Conservation (phyloP, 2,113 vertebrate species). For the Tragelaphus scriptus region DNA sequence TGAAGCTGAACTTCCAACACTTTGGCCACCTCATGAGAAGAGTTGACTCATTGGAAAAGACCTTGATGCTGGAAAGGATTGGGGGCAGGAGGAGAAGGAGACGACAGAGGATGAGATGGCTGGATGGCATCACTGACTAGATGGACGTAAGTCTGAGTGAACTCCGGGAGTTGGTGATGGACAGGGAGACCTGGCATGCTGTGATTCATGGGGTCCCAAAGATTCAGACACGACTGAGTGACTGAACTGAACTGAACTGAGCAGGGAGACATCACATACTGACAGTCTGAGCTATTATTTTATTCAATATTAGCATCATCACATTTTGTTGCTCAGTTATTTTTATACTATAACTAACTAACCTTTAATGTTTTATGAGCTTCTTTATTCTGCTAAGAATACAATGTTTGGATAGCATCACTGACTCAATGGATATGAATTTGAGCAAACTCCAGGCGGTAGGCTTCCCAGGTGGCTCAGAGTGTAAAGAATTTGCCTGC, state of each 20-base stretch:
- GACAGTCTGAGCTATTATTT: not conserved
- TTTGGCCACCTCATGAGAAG: too few species aligned
- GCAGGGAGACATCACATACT: not conserved
- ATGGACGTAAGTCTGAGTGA: too few species aligned
- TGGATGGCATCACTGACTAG: rapidly evolving
- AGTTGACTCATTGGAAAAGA: too few species aligned
- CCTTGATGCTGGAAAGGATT: too few species aligned
- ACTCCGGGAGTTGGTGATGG: too few species aligned
- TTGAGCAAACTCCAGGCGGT: not conserved
- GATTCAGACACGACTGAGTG: too few species aligned
- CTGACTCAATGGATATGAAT: not conserved
- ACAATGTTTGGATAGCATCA: not conserved
- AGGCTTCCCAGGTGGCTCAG: not conserved
- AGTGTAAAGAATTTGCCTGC: not conserved
- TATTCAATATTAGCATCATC: not conserved
- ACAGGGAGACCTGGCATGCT: too few species aligned
- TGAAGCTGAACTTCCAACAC: too few species aligned
- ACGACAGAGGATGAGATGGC: too few species aligned
- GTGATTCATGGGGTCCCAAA: too few species aligned
- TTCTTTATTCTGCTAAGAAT: not conserved
- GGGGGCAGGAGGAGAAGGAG: too few species aligned
- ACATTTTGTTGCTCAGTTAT: not conserved
- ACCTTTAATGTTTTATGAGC: not conserved
- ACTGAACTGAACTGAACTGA: too few species aligned
- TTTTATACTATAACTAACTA: not conserved